Base-by-base conservation (phyloP, 1,140 invertebrate genomes). In the Bathynomus jamesi region DNA sequence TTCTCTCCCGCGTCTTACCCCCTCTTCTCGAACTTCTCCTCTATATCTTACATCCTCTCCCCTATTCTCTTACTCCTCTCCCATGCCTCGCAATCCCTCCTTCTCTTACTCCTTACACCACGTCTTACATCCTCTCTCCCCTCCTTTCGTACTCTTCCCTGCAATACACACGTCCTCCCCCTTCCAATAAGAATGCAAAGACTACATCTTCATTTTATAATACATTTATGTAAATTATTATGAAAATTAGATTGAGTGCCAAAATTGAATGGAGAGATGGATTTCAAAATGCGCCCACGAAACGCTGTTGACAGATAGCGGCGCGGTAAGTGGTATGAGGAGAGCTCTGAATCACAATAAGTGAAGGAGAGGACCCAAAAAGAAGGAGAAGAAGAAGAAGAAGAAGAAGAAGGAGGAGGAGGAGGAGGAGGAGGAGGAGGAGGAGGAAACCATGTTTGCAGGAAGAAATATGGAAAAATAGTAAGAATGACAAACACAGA, bases 191-290 rank as follows among this genome's bases (percentile, higher is more conserved):
- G 40, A 53, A 53, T 53, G 40, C 40, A 53, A 53, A 53, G 2
- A 53, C 11, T 53, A 53, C 40, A 21, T 53, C 40, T 53, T 53
- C 40, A 53, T 53, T 53, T 53, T 53, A 53, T 53, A 53, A 53
- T 53, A 53, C 40, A 53, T 53, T 53, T 53, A 40, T 53, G 40
- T 53, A 53, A 53, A 53, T 53, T 53, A 53, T 53, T 53, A 53
- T 53, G 40, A 53, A 53, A 53, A 53, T 53, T 53, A 53, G 40
- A 53, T 53, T 53, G 11, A 53, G 40, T 21, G 40, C 11, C 40
- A 53, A 53, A 53, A 53, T 53, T 53, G 40, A 53, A 53, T 53
- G 40, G 40, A 53, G 40, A 53, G 13, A 53, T 53, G 40, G 40
- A 53, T 53, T 53, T 11, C 40, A 21, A 53, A 53, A 53, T 53